Percentiles rank a stretch among this genome's conserved stretches.
These are phyloP conservation scores for Aphaenogaster rudis DNA, from an alignment of 1,140 invertebrate genomes.

Conservation along the genomic window DNA sequence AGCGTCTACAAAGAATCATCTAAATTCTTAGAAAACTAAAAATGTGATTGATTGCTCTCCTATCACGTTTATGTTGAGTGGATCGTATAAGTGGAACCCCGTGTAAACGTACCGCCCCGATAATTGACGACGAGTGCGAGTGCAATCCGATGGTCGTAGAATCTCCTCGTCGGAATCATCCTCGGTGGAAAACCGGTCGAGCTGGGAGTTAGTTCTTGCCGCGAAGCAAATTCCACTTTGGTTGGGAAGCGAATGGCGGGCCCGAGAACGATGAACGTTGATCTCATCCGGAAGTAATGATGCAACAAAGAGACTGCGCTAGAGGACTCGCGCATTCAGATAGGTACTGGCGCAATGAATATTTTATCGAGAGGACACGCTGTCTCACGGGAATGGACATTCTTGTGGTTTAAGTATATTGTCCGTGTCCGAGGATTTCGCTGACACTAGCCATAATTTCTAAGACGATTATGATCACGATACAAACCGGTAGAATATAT, in stretches of 20 bases:
- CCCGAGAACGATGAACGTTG: conserved; percentile 49
- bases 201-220: conserved; percentile 48
- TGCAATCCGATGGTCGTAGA: conserved; percentile 46
- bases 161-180: conserved; percentile 45
- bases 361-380: conserved; percentile 43
- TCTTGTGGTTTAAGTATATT: background rate
- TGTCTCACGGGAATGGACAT: background rate
- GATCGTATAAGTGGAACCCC: background rate
- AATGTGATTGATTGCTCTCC: background rate
- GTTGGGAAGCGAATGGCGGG: conserved; percentile 34
- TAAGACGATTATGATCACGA: conserved; percentile 27
- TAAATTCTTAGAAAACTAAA: background rate
- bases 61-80: background rate
- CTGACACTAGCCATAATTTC: conserved; percentile 21
- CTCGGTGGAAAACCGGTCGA: conserved; percentile 58
- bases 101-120: conserved; percentile 7
- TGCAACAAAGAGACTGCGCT: conserved; percentile 52
- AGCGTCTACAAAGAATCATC: background rate
- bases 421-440: background rate
- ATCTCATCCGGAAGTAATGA: conserved; percentile 64
- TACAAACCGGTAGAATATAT: conserved; percentile 12
- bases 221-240: conserved; percentile 43
- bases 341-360: conserved; percentile 48
- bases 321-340: conserved; percentile 44
- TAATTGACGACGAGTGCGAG: conserved; percentile 25